Evolutionary conservation across 2,113 vertebrate species (phyloP).

Genomic region (Ictalurus furcatus): DNA sequence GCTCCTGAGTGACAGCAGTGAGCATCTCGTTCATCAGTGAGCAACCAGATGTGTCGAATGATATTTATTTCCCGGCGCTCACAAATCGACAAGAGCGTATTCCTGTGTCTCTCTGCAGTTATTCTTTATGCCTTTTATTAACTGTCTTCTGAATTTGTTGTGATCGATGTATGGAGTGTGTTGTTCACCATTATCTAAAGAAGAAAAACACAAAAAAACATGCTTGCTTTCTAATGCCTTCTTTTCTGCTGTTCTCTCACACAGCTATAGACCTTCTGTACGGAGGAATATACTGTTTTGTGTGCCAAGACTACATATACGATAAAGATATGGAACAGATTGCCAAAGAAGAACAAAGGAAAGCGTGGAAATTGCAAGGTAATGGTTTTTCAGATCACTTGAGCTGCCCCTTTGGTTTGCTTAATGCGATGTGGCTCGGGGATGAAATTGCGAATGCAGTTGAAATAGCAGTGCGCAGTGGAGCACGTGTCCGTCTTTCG

Average conservation of each 20-base stretch:
- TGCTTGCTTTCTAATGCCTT: neutral
- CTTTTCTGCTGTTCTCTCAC: constrained; percentile 14
- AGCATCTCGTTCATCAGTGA: neutral
- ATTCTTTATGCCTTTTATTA: neutral
- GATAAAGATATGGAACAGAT: constrained; percentile 99
- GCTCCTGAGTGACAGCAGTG: neutral
- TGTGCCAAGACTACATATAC: constrained; percentile 99
- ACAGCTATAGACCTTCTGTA: constrained; percentile 85
- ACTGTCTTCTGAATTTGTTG: neutral
- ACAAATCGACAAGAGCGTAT: neutral
- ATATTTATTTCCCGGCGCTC: neutral
- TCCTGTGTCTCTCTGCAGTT: neutral
- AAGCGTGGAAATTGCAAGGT: constrained; percentile 99
- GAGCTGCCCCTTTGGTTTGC: neutral
- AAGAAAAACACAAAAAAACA: too few relatives aligned
- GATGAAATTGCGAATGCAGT: neutral
- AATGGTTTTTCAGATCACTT: constrained; percentile 31
- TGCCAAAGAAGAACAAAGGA: constrained; percentile 99
- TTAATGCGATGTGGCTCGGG: neutral
- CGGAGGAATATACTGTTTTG: constrained; percentile 98
- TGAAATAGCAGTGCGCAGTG: neutral
- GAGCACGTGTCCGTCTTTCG: neutral
- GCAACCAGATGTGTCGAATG: neutral
- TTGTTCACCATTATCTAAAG: neutral
- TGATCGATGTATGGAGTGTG: neutral